These are phyloP conservation scores for Acrocephalus kingi DNA, from an alignment of 2,113 vertebrate genomes.

Conservation along the genomic window DNA sequence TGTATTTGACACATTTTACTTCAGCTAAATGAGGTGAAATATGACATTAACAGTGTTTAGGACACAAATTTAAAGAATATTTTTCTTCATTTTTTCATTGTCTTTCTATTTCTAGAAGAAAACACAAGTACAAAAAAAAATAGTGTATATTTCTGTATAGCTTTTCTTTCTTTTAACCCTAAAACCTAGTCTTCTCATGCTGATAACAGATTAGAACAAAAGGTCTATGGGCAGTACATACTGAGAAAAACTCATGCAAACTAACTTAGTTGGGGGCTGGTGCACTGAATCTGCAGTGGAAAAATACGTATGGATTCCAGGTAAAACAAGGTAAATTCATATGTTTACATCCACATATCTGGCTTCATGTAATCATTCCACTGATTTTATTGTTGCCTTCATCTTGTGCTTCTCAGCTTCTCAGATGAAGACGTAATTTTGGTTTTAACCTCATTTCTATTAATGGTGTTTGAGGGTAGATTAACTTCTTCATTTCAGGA, in stretches of 20 bases:
- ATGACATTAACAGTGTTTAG: background rate
- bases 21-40: background rate
- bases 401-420: background rate
- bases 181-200: background rate
- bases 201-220: background rate
- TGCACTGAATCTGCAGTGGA: background rate
- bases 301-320: background rate
- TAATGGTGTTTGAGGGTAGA: background rate
- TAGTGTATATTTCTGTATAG: background rate
- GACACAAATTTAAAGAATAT: background rate
- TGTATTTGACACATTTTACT: background rate
- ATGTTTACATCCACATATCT: background rate
- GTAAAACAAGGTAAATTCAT: background rate
- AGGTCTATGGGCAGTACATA: background rate
- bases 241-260: background rate
- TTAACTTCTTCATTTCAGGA: background rate
- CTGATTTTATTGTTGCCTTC: rapidly evolving
- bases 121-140: background rate
- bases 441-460: background rate
- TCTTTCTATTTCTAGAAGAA: background rate
- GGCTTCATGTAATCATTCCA: background rate
- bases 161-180: background rate
- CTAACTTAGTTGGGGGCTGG: background rate
- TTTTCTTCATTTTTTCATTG: background rate
- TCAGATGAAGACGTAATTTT: background rate